Conservation (phyloP, 2,113 vertebrate species). For the Chaetodon auriga region DNA sequence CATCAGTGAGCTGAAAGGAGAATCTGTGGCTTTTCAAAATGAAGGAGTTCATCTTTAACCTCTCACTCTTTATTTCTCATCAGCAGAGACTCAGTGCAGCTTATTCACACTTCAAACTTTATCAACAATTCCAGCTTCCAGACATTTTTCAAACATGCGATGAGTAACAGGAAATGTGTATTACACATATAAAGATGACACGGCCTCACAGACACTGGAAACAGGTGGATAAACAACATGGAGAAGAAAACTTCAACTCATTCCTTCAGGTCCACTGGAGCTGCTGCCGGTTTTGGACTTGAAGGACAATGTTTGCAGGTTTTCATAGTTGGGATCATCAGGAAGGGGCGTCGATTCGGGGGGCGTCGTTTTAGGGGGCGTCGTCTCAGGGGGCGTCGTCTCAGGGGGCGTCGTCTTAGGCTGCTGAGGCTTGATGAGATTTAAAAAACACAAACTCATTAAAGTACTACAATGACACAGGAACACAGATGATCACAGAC, state of each 20-base stretch:
- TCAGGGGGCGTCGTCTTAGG: rapidly evolving
- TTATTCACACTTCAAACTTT: background rate
- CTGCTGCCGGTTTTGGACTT: background rate
- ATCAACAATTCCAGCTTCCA: background rate
- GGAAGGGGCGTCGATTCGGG: rapidly evolving
- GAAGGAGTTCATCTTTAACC: no score
- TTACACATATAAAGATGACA: no score
- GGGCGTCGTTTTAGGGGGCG: rapidly evolving
- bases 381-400: background rate
- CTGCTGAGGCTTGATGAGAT: background rate
- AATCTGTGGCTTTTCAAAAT: no score
- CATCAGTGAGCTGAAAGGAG: no score
- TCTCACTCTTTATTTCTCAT: no score
- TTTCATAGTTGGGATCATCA: background rate
- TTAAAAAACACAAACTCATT: no score
- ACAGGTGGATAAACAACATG: background rate
- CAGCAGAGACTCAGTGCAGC: background rate
- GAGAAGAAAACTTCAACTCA: background rate
- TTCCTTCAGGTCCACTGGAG: background rate
- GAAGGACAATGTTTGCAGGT: background rate
- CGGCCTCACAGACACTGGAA: no score
- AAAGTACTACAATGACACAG: no score
- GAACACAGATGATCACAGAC: no score
- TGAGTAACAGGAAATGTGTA: background rate
- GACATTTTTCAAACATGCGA: background rate